A percentile compares a stretch with the other conserved stretches of the same genome.
phyloP scores from a whole-genome alignment of 2,888 invertebrate species.

The Ichneumoninae sp. region DNA sequence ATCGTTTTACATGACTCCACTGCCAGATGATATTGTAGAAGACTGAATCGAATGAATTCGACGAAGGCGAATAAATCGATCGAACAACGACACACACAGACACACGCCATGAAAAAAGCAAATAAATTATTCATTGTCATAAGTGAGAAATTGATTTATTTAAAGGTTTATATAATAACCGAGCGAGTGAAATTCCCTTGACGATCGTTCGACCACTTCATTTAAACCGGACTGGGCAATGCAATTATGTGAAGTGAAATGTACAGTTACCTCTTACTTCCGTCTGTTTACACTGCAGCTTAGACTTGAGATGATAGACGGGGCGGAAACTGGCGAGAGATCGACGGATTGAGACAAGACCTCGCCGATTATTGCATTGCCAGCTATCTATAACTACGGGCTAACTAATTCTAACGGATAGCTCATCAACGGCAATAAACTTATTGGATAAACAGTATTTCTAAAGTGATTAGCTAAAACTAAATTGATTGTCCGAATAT shows the following conservation, averaged over 20 bases:
- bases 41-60: slow-evolving; percentile 65
- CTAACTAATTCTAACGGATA: slow-evolving; percentile 45
- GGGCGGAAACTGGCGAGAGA: not conserved
- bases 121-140: slow-evolving; percentile 70
- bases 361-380: slow-evolving; percentile 51
- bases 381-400: slow-evolving; percentile 8
- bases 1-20: slow-evolving; percentile 81
- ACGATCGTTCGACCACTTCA: not conserved
- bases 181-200: slow-evolving; percentile 5
- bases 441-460: slow-evolving; percentile 33
- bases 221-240: not conserved
- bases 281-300: not conserved
- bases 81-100: slow-evolving; percentile 53
- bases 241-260: not conserved
- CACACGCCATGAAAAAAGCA: slow-evolving; percentile 14
- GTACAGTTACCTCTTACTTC: not conserved
- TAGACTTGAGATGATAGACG: not conserved
- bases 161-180: slow-evolving; percentile 29
- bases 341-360: slow-evolving; percentile 11
- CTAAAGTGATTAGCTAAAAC: slow-evolving; percentile 50
- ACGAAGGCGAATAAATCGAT: slow-evolving; percentile 52
- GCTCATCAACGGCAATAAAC: slow-evolving; percentile 34
- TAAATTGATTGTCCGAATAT: slow-evolving; percentile 66
- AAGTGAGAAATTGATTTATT: slow-evolving; percentile 65
- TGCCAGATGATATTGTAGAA: slow-evolving; percentile 74